Evolutionary conservation across 2,113 vertebrate genomes (phyloP), one percentile per base, ranked within the genome.

Genomic region (Merops nubicus): DNA sequence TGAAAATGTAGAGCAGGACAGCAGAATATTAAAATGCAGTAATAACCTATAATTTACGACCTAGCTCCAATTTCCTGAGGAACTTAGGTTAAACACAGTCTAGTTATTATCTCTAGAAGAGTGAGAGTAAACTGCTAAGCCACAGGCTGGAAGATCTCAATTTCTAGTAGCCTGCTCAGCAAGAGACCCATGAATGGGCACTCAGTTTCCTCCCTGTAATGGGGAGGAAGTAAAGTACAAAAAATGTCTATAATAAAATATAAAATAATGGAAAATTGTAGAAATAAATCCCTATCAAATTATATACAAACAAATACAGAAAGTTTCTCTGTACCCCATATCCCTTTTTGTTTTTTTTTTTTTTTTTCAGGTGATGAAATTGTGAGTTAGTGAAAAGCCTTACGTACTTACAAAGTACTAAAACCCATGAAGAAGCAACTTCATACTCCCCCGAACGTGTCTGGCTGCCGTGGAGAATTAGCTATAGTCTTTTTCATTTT

Each of bases 381-480:
- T 12, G 38, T 76, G 64, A 96, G 56, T 45, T 80, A 53, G 54
- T 18, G 26, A 68, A 83, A 86, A 91, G 42, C 31, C 29, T 4
- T 28, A 23, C 72, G 53, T 63, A 42, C 51, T 79, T 57, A 19
- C 15, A 60, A 28, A 12, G 19, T 48, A 48, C 70, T 89, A 62
- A 77, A 88, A 77, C 40, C 2, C 31, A 42, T n/a, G 8, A 56
- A 68, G 68, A 75, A 93, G 51, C 42, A 53, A 93, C 22, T 68
- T 86, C 7, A 2, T 81, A 33, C 21, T 78, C 50, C 38, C 45
- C 53, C 21, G 42, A 45, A 51, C 17, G n/a, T 3, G 51, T 23
- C 73, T 85, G 72, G 53, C 77, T 95, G 77, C 77, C 74, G 31
- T 29, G 60, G 26, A 88, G 83, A 91, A 95, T 89, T 72, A 76